Evolutionary conservation across 2,113 vertebrate species (phyloP).

Genomic region (Pteruthius melanotis): DNA sequence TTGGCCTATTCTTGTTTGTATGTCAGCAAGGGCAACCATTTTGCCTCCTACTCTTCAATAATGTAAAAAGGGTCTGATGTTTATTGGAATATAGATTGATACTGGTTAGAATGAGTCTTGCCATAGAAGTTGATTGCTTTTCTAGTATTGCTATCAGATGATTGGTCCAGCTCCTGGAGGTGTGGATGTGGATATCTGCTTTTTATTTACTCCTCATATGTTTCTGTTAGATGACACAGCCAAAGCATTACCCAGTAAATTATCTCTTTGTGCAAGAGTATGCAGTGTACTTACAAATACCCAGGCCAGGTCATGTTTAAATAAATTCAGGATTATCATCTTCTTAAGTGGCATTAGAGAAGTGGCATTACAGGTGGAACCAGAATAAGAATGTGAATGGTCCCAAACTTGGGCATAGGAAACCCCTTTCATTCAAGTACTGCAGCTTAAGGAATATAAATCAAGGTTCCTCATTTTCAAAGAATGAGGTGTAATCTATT

Average conservation of each 20-base stretch:
- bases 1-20: background rate
- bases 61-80: background rate
- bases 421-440: background rate
- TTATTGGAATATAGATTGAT: background rate
- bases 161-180: background rate
- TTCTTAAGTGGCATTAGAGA: background rate
- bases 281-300: background rate
- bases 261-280: background rate
- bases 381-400: background rate
- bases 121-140: background rate
- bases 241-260: background rate
- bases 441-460: background rate
- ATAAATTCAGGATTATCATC: background rate
- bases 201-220: background rate
- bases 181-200: background rate
- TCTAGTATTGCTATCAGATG: background rate
- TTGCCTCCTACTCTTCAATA: background rate
- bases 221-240: background rate
- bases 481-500: background rate
- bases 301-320: background rate
- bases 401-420: background rate
- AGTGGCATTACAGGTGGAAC: background rate
- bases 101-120: background rate
- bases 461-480: background rate
- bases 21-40: background rate